phyloP scores from a whole-genome alignment of 2,888 invertebrate genomes.

The Caenorhabditis sp. region DNA sequence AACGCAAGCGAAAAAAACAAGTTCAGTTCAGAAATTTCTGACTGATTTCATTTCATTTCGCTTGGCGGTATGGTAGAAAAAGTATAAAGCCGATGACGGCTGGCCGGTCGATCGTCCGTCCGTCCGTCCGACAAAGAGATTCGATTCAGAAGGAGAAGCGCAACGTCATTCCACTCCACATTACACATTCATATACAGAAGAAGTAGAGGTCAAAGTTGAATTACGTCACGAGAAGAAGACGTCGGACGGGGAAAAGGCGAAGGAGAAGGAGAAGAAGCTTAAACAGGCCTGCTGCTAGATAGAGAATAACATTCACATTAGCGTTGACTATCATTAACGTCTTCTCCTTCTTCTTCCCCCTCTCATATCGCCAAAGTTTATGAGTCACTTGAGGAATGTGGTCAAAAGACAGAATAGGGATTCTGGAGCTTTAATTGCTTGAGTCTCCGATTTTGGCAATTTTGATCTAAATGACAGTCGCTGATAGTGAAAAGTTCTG shows the following conservation, averaged over 20 bases:
- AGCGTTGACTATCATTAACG: conserved; percentile 34
- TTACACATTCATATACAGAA: conserved; percentile 36
- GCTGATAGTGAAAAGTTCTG: background rate
- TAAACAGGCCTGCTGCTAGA: conserved; percentile 45
- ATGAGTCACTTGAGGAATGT: conserved; percentile 38
- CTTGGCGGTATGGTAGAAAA: background rate
- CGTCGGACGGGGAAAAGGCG: conserved; percentile 16
- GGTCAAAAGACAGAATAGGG: conserved; percentile 27
- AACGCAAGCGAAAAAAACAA: conserved; percentile 40
- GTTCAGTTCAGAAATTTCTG: too few relatives aligned
- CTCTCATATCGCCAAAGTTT: conserved; percentile 28
- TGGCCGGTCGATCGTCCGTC: conserved; percentile 2
- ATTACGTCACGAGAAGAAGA: conserved; percentile 47
- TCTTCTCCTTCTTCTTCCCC: conserved; percentile 22
- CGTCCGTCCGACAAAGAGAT: conserved; percentile 26
- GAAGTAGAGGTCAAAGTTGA: conserved; percentile 57
- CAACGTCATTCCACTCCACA: conserved; percentile 5
- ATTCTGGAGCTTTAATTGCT: background rate
- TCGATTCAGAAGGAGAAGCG: conserved; percentile 18
- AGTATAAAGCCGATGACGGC: conserved; percentile 11
- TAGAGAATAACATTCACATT: conserved; percentile 45
- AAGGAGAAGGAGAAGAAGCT: too few relatives aligned
- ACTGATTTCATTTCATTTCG: conserved; percentile 2
- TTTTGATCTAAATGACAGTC: background rate
- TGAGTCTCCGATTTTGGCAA: background rate